Percentiles rank a stretch among this genome's conserved stretches.
Conservation (phyloP, 2,113 vertebrate genomes). For the Laticauda colubrina region DNA sequence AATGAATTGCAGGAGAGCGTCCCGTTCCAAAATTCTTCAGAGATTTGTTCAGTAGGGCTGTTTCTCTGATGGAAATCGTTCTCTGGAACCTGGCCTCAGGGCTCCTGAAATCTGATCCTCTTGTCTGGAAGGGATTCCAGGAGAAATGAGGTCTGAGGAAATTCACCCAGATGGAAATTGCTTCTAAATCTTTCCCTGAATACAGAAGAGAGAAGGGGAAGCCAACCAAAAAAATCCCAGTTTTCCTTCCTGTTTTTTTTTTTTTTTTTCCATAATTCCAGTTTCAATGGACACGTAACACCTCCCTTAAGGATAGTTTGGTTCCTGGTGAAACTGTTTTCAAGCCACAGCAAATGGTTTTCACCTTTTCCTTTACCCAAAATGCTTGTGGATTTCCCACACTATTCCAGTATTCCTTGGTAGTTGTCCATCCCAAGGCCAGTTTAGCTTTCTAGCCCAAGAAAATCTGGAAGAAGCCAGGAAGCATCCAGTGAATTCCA, state of each 20-base stretch:
- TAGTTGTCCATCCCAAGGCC: background rate
- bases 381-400: background rate
- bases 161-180: background rate
- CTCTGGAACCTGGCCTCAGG: too few relatives aligned
- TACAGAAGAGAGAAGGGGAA: background rate
- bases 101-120: background rate
- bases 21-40: too few relatives aligned
- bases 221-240: rapidly evolving
- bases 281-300: background rate
- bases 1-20: background rate
- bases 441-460: background rate
- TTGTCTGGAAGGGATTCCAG: background rate
- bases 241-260: background rate
- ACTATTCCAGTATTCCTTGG: background rate
- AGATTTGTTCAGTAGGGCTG: background rate
- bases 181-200: background rate
- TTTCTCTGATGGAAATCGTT: background rate
- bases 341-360: background rate
- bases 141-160: background rate
- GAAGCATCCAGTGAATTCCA: background rate
- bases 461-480: background rate
- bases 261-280: background rate
- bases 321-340: background rate
- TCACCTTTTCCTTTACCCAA: background rate
- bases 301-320: background rate